Percentiles rank a stretch among this genome's conserved stretches.
These are phyloP conservation scores for Montipora capricornis DNA, from an alignment of 64 coral and sea anemone genomes.

Conservation along the genomic window DNA sequence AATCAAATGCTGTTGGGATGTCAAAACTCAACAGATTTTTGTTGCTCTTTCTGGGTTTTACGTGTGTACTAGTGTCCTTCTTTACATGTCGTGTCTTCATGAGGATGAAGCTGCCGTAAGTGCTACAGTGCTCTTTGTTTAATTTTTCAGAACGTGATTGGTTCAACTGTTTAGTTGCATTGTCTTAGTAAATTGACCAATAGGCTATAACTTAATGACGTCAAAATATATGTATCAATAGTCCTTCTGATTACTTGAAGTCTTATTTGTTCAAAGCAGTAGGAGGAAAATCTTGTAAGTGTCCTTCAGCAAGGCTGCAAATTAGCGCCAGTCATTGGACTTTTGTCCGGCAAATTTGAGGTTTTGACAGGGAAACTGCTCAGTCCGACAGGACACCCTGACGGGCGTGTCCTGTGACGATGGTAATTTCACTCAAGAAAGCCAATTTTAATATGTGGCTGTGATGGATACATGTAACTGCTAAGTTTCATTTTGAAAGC, in stretches of 20 bases:
- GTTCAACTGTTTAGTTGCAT: too few species aligned
- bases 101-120: slow-evolving; percentile 99
- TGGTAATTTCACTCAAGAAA: background rate
- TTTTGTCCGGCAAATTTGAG: background rate
- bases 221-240: too few species aligned
- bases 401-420: background rate
- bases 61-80: slow-evolving; percentile 93
- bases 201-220: too few species aligned
- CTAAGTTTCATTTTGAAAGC: background rate
- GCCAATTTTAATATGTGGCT: background rate
- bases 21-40: slow-evolving; percentile 93
- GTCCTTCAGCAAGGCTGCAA: background rate
- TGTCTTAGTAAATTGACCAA: too few species aligned
- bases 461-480: background rate
- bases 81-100: slow-evolving; percentile 98
- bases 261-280: too few species aligned
- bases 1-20: slow-evolving; percentile 95
- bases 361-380: too few species aligned
- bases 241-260: too few species aligned
- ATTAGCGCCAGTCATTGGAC: background rate
- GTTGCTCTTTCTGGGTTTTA: slow-evolving; percentile 86
- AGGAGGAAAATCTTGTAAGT: slow-evolving; percentile 97
- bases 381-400: background rate
- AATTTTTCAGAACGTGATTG: too few species aligned
- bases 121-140: background rate